phyloP scores from a whole-genome alignment of 2,888 invertebrate species.

The Eristalis pertinax region DNA sequence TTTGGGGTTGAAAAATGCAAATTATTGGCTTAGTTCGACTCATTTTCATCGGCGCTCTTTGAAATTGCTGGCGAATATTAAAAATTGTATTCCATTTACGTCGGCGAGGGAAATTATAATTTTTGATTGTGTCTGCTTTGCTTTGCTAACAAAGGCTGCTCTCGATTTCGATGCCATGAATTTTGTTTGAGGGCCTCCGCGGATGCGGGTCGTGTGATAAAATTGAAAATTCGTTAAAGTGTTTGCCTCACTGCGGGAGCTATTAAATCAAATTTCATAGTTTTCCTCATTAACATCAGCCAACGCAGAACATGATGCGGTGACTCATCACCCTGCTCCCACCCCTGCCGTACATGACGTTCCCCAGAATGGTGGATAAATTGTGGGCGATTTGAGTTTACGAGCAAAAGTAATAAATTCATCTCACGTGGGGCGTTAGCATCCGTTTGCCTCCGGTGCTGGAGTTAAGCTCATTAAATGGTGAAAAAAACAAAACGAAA shows the following conservation, averaged over 20 bases:
- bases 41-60: background rate
- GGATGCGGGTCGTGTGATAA: background rate
- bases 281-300: background rate
- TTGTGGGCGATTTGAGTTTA: conserved; percentile 1
- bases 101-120: background rate
- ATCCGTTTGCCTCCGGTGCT: conserved; percentile 1
- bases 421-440: conserved; percentile 5
- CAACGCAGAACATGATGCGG: background rate
- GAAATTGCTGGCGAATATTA: background rate
- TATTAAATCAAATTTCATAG: background rate
- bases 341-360: background rate
- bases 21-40: background rate
- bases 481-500: background rate
- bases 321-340: background rate
- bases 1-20: background rate
- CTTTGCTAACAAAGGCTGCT: background rate
- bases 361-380: background rate
- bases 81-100: background rate
- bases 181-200: background rate
- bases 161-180: background rate
- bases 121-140: background rate
- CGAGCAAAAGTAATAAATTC: conserved; percentile 23
- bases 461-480: conserved; percentile 30
- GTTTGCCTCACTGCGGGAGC: background rate
- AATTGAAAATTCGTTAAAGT: background rate